Evolutionary conservation across 2,888 invertebrate species (phyloP), one percentile per base, ranked within the genome.

Genomic region (Luperina testacea): DNA sequence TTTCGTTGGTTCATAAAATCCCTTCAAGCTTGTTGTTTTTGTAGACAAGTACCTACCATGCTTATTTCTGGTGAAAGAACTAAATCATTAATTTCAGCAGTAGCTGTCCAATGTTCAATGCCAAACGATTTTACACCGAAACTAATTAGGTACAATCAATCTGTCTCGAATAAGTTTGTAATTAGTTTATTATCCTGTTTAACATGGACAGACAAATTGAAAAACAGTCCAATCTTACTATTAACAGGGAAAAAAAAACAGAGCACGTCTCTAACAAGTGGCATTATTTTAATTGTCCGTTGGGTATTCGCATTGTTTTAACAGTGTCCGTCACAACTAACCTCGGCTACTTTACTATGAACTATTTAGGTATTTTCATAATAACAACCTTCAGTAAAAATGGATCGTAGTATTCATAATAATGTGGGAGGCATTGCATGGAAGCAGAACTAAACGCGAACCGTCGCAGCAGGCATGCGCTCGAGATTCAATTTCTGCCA

Each of bases 401-500:
- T 74, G 20, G 71, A 80, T 69, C 42, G 59, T 63, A 48, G 75
- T 80, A 80, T 81, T 86, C 75, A 78, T 86, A 78, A 78, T 86
- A 78, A 83, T 84, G 83, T 82, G 61, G 80, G 80, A 80, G 81
- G 83, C 84, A 83, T 90, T 90, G 90, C 90, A 83, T 88, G 90
- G 87, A 91, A 93, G 94, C 96, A 93, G 93, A 93, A 94, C 96
- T 94, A 96, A 96, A 95, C 83, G 94, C 91, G 81, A 85, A 82
- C 87, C 90, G 85, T 89, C 82, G 89, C 90, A 87, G 87, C 77
- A 90, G 92, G 94, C 96, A 95, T 96, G 96, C 95, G 89, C 91
- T 90, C 88, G 90, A 92, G 92, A 93, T 96, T 95, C 92, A 93
- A 94, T 96, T 96, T 94, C 95, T 94, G 94, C 94, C 92, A 95